A percentile compares a stretch with the other conserved stretches of the same genome.
These are phyloP conservation scores for Athalia circularis DNA, from an alignment of 2,888 invertebrate genomes.

Conservation along the genomic window DNA sequence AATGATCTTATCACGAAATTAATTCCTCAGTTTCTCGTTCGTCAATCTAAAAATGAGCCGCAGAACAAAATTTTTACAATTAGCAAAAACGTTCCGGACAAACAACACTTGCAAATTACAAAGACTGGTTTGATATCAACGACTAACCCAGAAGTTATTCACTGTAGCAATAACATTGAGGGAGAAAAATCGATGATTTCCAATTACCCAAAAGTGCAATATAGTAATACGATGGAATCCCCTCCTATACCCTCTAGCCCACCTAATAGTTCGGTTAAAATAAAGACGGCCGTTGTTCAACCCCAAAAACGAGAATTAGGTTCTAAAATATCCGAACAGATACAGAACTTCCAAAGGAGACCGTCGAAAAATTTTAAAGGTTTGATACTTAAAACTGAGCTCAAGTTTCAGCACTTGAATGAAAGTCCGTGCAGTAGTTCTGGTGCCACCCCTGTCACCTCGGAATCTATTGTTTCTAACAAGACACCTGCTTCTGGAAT, in stretches of 20 bases:
- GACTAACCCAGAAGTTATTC: conserved; percentile 78
- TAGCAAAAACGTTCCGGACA: conserved; percentile 55
- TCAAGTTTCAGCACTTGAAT: conserved; percentile 63
- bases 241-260: too few species aligned
- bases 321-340: conserved; percentile 62
- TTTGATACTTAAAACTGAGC: conserved; percentile 63
- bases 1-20: not conserved
- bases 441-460: conserved; percentile 51
- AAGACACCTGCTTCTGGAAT: conserved; percentile 37
- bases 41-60: not conserved
- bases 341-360: conserved; percentile 62
- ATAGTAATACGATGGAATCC: conserved; percentile 2
- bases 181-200: conserved; percentile 65
- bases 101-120: conserved; percentile 76
- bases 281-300: conserved; percentile 45
- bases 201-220: conserved; percentile 50
- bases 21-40: not conserved
- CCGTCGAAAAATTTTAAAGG: conserved; percentile 65
- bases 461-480: conserved; percentile 48
- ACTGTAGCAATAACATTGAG: conserved; percentile 72
- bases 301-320: conserved; percentile 60
- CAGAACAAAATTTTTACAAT: conserved; percentile 62
- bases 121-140: conserved; percentile 80
- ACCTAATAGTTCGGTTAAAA: not conserved
- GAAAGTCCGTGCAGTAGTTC: conserved; percentile 63